phyloP scores from a whole-genome alignment of 2,797 vertebrate genomes.

The Gymnopithys bicolor region DNA sequence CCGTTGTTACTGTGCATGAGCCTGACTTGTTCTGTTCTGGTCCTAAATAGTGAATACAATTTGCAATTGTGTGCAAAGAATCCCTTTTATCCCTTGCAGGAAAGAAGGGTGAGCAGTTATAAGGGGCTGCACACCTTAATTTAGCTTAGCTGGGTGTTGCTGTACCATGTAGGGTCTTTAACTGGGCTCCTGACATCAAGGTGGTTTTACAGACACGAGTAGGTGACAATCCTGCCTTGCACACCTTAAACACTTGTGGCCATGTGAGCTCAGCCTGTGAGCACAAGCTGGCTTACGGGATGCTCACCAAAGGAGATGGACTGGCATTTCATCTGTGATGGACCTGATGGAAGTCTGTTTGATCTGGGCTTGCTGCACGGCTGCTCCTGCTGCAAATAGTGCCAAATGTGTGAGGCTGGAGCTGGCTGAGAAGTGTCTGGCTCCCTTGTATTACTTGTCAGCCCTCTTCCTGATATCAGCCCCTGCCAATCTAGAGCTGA shows the following conservation, averaged over 20 bases:
- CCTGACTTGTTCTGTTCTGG: not conserved
- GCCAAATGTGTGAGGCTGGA: not conserved
- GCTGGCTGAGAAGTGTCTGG: not conserved
- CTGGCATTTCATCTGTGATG: not conserved
- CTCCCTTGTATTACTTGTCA: not conserved
- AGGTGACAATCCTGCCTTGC: not conserved
- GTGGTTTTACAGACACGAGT: not conserved
- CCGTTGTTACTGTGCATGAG: not conserved
- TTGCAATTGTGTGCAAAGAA: not conserved
- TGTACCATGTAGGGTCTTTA: accelerated
- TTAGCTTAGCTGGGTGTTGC: not conserved
- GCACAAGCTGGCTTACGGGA: not conserved
- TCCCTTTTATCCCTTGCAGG: not conserved
- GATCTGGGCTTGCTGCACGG: not conserved
- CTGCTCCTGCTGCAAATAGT: not conserved
- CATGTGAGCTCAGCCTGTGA: not conserved
- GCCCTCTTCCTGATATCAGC: not conserved
- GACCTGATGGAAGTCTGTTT: not conserved
- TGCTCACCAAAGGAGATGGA: not conserved
- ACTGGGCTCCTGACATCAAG: not conserved
- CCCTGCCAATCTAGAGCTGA: not conserved
- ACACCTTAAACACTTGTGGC: not conserved
- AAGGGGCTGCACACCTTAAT: not conserved
- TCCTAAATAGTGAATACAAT: not conserved
- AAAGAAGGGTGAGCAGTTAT: not conserved